These are phyloP conservation scores for Anthoscopus minutus DNA, from an alignment of 2,113 vertebrate genomes.

Conservation along the genomic window DNA sequence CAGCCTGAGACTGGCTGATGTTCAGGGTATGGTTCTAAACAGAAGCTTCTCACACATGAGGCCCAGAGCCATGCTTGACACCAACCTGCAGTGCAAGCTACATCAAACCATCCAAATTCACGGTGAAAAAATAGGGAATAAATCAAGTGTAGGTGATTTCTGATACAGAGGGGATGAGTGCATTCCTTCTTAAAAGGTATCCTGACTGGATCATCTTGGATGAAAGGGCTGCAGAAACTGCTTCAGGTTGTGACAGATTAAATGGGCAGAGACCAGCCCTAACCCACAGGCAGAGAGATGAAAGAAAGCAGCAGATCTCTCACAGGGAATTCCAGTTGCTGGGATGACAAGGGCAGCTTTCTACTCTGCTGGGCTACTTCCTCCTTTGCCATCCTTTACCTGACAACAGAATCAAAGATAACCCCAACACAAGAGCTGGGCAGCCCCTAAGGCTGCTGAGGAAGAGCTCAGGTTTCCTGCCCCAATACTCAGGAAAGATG, in stretches of 20 bases:
- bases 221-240: not conserved
- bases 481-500: not conserved
- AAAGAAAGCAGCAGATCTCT: not conserved
- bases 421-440: not conserved
- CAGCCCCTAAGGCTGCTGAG: not conserved
- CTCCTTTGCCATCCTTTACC: not conserved
- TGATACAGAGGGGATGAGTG: not conserved
- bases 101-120: not conserved
- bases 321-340: not conserved
- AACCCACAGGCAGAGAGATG: not conserved
- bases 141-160: not conserved
- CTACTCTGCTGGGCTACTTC: not conserved
- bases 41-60: not conserved
- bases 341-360: not conserved
- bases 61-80: not conserved
- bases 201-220: not conserved
- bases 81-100: accelerated
- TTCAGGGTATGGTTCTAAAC: accelerated
- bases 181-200: not conserved
- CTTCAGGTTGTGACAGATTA: not conserved
- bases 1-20: not conserved
- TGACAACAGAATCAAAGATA: not conserved
- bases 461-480: not conserved
- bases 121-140: not conserved
- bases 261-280: not conserved